Evolutionary conservation across 2,888 invertebrate genomes (phyloP).

Genomic region (Stenurella melanura): DNA sequence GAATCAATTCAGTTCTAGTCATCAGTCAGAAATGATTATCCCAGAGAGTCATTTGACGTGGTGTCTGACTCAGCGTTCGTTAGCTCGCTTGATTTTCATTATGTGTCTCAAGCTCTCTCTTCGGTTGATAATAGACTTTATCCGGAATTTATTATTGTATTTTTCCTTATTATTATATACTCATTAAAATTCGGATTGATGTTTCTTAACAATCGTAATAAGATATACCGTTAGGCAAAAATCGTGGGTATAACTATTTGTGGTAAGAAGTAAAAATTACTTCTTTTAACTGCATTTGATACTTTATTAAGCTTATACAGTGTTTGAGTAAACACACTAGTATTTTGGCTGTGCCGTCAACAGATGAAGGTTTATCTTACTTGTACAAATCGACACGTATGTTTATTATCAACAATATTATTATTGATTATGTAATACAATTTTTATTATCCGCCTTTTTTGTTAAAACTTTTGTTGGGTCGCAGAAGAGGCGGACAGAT

Average conservation of each 20-base stretch:
- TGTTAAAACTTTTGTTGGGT: too few relatives aligned
- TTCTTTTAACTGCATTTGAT: background rate
- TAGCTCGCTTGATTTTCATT: conserved; percentile 56
- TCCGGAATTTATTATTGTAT: conserved; percentile 13
- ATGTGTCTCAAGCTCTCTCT: conserved; percentile 38
- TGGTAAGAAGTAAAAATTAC: background rate
- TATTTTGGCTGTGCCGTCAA: too few relatives aligned
- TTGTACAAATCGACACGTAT: too few relatives aligned
- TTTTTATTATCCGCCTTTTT: too few relatives aligned
- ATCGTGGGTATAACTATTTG: background rate
- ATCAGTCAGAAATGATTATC: conserved; percentile 70
- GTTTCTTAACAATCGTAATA: too few relatives aligned
- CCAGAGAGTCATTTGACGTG: conserved; percentile 64
- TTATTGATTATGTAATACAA: too few relatives aligned
- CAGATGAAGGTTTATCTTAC: too few relatives aligned
- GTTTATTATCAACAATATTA: too few relatives aligned
- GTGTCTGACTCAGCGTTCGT: conserved; percentile 69
- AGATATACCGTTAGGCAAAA: background rate
- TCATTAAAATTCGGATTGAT: too few relatives aligned
- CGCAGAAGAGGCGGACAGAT: too few relatives aligned
- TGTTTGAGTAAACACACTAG: too few relatives aligned
- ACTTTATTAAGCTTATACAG: too few relatives aligned
- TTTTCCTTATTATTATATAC: background rate
- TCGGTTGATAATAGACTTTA: conserved; percentile 19
- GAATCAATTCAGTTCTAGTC: conserved; percentile 69